phyloP scores from a whole-genome alignment of 2,888 invertebrate genomes.

The Petrolisthes cinctipes region DNA sequence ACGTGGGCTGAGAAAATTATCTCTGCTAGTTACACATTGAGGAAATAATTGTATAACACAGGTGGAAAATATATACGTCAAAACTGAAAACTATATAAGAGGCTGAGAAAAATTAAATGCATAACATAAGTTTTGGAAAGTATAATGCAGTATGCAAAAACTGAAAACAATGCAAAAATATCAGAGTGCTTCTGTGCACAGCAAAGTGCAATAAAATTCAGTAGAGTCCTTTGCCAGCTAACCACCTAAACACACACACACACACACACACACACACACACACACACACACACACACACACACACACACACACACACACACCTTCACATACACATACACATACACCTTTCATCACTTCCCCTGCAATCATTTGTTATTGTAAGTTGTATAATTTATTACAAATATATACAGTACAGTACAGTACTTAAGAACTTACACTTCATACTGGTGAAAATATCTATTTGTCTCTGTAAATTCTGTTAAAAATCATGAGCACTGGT shows the following conservation, averaged over 20 bases:
- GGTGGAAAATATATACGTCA: background rate
- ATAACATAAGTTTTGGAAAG: too few species aligned
- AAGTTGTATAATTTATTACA: background rate
- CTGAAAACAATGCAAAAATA: too few species aligned
- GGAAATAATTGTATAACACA: constrained; percentile 5
- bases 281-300: too few species aligned
- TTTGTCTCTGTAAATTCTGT: background rate
- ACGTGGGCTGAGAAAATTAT: constrained; percentile 44
- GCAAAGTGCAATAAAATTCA: too few species aligned
- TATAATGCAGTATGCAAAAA: too few species aligned
- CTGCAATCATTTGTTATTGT: background rate
- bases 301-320: too few species aligned
- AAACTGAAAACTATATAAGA: background rate
- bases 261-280: background rate
- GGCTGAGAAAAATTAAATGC: constrained; percentile 14
- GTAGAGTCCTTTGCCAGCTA: background rate
- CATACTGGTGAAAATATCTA: background rate
- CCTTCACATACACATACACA: too few species aligned
- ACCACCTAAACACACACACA: background rate
- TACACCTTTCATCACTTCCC: background rate
- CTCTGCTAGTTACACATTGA: constrained; percentile 18
- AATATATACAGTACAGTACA: background rate
- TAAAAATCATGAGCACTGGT: too few species aligned
- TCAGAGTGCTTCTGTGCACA: too few species aligned
- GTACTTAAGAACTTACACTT: background rate